Conservation (phyloP, 2,113 vertebrate species). For the Lynx canadensis region DNA sequence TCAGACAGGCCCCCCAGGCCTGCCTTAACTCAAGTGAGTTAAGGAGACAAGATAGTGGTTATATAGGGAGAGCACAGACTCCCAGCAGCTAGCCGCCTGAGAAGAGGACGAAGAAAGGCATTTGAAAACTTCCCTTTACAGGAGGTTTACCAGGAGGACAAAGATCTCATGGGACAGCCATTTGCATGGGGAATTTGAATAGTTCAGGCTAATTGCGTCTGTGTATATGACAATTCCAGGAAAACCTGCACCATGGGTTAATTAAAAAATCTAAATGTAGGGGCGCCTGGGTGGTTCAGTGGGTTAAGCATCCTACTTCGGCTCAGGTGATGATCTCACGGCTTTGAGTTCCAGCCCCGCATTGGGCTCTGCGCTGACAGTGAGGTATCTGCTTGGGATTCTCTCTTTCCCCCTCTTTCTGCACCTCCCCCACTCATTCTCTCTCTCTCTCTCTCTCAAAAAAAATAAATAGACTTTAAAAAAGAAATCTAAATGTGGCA, state of each 20-base stretch:
- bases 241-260: background rate
- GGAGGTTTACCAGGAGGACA: background rate
- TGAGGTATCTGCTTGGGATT: too few species aligned
- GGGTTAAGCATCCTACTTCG: too few species aligned
- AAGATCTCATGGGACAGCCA: background rate
- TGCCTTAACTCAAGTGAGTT: background rate
- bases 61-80: background rate
- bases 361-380: too few species aligned
- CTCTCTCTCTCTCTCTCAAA: too few species aligned
- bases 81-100: too few species aligned
- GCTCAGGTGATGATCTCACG: too few species aligned
- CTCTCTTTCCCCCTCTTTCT: too few species aligned
- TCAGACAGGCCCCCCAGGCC: background rate
- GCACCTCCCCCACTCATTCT: too few species aligned
- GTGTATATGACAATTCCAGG: background rate
- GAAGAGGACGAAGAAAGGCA: background rate
- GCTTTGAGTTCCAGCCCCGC: too few species aligned
- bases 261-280: background rate
- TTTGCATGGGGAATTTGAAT: background rate
- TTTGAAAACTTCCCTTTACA: background rate
- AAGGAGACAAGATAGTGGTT: background rate
- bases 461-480: too few species aligned
- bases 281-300: too few species aligned
- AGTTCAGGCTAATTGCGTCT: background rate
- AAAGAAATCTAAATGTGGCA: background rate